Evolutionary conservation across 2,797 vertebrate genomes (phyloP).

Genomic region (Ceyx erithaca): DNA sequence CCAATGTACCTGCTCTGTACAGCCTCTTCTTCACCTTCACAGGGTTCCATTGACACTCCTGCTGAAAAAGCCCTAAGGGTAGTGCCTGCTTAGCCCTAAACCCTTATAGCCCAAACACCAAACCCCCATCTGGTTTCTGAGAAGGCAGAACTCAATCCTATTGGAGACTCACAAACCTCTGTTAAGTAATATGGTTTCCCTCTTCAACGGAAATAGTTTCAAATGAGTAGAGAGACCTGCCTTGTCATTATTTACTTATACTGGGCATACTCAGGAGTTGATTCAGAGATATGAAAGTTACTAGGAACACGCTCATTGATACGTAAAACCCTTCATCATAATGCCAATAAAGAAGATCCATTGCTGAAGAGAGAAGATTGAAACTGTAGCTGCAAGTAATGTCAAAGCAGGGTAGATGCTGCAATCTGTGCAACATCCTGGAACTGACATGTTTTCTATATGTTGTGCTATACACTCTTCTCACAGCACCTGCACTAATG

Average conservation of each 20-base stretch:
- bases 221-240: not conserved
- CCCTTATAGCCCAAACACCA: not conserved
- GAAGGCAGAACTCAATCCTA: not conserved
- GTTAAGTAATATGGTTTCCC: not conserved
- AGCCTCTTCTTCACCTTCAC: not conserved
- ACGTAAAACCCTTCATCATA: conserved; percentile 17
- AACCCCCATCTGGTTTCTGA: not conserved
- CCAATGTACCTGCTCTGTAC: not conserved
- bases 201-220: conserved; percentile 1
- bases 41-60: not conserved
- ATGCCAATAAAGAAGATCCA: conserved; percentile 31
- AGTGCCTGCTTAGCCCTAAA: not conserved
- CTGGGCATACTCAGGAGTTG: not conserved
- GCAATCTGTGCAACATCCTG: not conserved
- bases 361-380: conserved; percentile 19
- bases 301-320: not conserved
- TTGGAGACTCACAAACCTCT: not conserved
- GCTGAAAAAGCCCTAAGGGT: not conserved
- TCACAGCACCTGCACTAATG: not conserved
- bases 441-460: conserved; percentile 21
- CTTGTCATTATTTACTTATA: not conserved
- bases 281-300: not conserved
- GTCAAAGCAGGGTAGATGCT: not conserved
- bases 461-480: conserved; percentile 2
- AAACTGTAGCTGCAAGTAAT: not conserved